phyloP scores from a whole-genome alignment of 2,888 invertebrate genomes.

The Physocephala rufipes region DNA sequence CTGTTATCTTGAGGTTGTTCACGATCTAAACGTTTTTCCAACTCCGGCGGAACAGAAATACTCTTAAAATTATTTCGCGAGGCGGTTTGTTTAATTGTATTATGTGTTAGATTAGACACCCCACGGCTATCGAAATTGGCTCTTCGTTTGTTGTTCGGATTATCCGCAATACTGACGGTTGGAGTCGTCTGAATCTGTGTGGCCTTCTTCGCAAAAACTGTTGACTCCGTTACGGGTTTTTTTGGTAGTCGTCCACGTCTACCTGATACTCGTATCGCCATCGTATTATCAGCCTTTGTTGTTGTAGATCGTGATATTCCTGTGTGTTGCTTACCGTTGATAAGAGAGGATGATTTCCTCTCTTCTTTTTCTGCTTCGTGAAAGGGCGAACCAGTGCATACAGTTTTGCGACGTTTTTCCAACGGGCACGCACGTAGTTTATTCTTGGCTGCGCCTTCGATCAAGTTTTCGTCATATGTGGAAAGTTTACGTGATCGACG shows the following conservation, averaged over 20 bases:
- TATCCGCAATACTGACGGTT: neutral
- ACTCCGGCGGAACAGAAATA: conserved; percentile 52
- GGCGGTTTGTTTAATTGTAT: conserved; percentile 46
- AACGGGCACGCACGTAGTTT: neutral
- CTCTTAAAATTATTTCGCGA: conserved; percentile 46
- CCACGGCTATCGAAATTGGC: conserved; percentile 39
- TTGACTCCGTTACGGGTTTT: conserved; percentile 8
- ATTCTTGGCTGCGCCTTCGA: neutral
- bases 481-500: conserved; percentile 34
- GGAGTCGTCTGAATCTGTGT: neutral
- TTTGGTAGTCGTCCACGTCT: conserved; percentile 19
- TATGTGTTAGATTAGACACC: conserved; percentile 8
- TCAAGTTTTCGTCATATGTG: conserved; percentile 14
- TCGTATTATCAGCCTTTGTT: conserved; percentile 13
- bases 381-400: conserved; percentile 24
- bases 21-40: conserved; percentile 48
- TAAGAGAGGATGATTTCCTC: neutral
- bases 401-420: conserved; percentile 38
- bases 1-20: conserved; percentile 8
- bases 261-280: neutral
- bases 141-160: neutral
- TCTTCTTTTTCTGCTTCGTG: neutral
- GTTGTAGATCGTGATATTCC: conserved; percentile 38
- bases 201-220: neutral
- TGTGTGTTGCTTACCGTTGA: neutral